These are phyloP conservation scores for Siniperca scherzeri DNA, from an alignment of 2,797 vertebrate genomes.

Conservation along the genomic window DNA sequence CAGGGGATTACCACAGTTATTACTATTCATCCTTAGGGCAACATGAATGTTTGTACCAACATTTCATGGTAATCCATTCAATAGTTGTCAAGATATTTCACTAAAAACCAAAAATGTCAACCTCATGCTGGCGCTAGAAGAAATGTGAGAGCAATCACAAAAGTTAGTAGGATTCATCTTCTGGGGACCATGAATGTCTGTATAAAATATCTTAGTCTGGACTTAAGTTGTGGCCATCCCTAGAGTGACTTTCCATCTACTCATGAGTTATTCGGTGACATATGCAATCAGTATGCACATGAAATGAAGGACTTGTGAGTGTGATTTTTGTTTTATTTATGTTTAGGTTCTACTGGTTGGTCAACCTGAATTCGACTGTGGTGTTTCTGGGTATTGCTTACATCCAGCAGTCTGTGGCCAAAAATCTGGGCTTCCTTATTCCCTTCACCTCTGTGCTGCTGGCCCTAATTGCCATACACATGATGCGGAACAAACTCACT, in stretches of 20 bases:
- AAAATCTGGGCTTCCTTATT: constrained; percentile 92
- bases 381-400: constrained; percentile 95
- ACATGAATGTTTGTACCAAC: no score
- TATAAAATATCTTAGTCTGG: neutral
- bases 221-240: neutral
- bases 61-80: no score
- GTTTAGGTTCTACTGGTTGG: constrained; percentile 93
- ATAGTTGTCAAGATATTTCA: no score
- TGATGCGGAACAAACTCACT: constrained; percentile 91
- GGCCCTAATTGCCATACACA: constrained; percentile 90
- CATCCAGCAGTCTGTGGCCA: constrained; percentile 91
- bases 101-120: no score
- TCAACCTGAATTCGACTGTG: constrained; percentile 90
- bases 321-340: constrained; percentile 11
- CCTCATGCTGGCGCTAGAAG: neutral
- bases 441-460: constrained; percentile 92
- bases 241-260: neutral
- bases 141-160: neutral
- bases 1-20: neutral
- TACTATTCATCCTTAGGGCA: neutral
- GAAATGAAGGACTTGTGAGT: neutral
- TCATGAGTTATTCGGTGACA: neutral
- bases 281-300: neutral
- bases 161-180: neutral
- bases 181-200: neutral